Base-by-base conservation (phyloP, 2,113 vertebrate genomes). In the Rhinoderma darwinii region DNA sequence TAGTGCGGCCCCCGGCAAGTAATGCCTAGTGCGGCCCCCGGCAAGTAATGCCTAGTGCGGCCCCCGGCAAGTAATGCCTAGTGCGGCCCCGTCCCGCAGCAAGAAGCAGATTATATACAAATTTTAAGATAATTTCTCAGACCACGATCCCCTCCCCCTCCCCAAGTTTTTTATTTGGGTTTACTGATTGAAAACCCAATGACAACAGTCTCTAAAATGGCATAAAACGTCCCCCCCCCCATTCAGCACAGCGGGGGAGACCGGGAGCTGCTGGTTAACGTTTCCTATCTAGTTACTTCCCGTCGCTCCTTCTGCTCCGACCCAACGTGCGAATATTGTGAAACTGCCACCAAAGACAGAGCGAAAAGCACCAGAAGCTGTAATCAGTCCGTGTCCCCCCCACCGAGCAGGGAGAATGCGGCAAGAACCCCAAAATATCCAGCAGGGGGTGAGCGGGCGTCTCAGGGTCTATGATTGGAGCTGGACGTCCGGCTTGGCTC, bases 101-200 rank as follows among this genome's bases (percentile, higher is more conserved):
- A 27, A 82, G 8, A n/a, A 70, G 80, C 80, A 83, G 81, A 43
- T 35, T 54, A 73, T 51, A 73, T 51, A 73, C 66, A 30, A 73
- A 83, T 18, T 72, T 72, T 51, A 25, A 70, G 30, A 68, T 30
- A 18, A 18, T 35, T 1, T 0, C 15, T 0, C 20, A 25, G 30
- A 2, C 11, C 32, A 37, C 30, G 10, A 11, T 18, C 50, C 27
- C 3, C 17, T n/a, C 77, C 27, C 12, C 20, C 20, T 15, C 11
- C 14, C 27, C 3, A 35, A 47, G 14, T 32, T 0, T 68, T 37
- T 37, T 35, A 37, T 70, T 37, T 15, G n/a, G n/a, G 39, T n/a
- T 15, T 9, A 37, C 50, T 25, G 18, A 27, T 56, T 37, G 20
- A 7, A 32, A 70, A 27, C 25, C 37, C 25, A 66, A 18, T 30